phyloP scores from a whole-genome alignment of 2,797 vertebrate genomes.

The Acrossocheilus wenchowensis region DNA sequence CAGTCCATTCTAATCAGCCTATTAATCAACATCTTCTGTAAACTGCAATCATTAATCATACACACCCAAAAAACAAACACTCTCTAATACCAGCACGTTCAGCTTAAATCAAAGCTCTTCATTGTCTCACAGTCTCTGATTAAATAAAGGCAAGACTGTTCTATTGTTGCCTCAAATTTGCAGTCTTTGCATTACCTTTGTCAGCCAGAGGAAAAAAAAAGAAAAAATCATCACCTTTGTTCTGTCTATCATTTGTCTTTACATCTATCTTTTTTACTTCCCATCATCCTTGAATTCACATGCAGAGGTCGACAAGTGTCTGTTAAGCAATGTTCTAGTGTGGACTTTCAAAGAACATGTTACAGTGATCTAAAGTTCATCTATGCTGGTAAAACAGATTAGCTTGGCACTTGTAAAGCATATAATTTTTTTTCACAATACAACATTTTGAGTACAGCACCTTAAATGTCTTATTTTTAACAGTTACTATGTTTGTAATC shows the following conservation, averaged over 20 bases:
- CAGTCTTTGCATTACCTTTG: slow-evolving; percentile 2
- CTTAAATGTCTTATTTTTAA: not conserved
- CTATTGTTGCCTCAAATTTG: slow-evolving; percentile 27
- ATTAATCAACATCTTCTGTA: slow-evolving; percentile 64
- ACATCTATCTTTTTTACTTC: not conserved
- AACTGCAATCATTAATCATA: slow-evolving; percentile 59
- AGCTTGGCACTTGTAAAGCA: not conserved
- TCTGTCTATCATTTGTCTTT: not conserved
- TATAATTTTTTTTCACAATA: not conserved
- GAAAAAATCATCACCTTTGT: not conserved
- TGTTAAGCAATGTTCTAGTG: not conserved
- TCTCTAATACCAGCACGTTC: slow-evolving; percentile 25
- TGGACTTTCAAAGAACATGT: not conserved
- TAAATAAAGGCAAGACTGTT: slow-evolving; percentile 15
- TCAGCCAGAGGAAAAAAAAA: not conserved
- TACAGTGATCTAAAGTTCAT: not conserved
- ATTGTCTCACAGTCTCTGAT: slow-evolving; percentile 52
- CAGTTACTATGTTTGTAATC: not conserved
- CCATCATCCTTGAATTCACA: not conserved
- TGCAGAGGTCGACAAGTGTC: not conserved
- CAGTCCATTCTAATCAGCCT: slow-evolving; percentile 59
- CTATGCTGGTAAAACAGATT: not conserved
- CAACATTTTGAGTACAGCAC: not conserved
- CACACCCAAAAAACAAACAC: slow-evolving; percentile 45
- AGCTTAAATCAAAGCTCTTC: slow-evolving; percentile 48